Base-by-base conservation (phyloP, 2,797 vertebrate species). In the Sciurus carolinensis region DNA sequence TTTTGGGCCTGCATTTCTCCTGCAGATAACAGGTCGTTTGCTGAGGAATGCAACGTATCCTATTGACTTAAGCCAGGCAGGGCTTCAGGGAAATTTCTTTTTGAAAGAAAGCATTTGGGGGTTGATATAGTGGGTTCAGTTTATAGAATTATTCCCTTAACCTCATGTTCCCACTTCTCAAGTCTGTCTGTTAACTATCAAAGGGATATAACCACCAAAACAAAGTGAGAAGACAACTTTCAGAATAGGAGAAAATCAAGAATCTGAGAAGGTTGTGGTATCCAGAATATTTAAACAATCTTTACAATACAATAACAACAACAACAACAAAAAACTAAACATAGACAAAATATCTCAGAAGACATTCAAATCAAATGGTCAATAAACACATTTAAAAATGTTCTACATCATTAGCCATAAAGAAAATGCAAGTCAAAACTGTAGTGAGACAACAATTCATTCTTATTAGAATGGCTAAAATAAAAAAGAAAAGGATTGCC, bases 341-440 rank as follows among this genome's bases (percentile, higher is more conserved):
- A 52, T 80, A 9, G 50, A 3, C 7, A 85, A 84, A 88, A 4
- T 9, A 77, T 50, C 33, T 86, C n/a, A 85, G 39, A 18, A 77
- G 69, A 71, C 8, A 77, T 57, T 90, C 72, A 89, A 36, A 85
- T 75, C 5, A 71, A 76, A 72, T 92, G 33, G 22, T 47, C 30
- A 87, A 54, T 69, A 73, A 87, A 13, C 73, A 64, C 11, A 80
- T 66, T 54, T 79, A 85, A 87, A 88, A 50, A 81, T 75, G 15
- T 6, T 59, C 10, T 42, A 71, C 15, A 44, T 54, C 44, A 79
- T 64, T 52, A 82, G 36, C 20, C 7, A 22, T 22, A 22, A 18
- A 18, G 5, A 18, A 95, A 92, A 90, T 76, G 22, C 26, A 90
- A 85, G 80, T 95, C 54, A 77, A 92, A 94, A 90, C 44, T 28